Conservation (phyloP, 2,888 invertebrate species). For the Apotomis capreana region DNA sequence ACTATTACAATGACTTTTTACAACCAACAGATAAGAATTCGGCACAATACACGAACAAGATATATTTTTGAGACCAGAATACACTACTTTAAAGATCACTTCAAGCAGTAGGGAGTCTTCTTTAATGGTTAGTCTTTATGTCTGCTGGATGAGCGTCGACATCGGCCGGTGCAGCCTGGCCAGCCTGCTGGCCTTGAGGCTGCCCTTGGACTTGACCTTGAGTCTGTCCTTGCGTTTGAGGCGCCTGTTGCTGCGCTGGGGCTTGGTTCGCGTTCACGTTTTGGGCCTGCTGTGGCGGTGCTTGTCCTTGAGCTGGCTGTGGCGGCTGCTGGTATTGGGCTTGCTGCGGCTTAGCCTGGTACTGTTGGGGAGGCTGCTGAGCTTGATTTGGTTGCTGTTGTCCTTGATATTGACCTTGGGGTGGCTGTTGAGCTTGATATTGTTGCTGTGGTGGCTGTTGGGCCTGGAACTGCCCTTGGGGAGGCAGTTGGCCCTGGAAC, state of each 20-base stretch:
- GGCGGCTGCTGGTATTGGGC: slow-evolving; percentile 20
- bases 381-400: slow-evolving; percentile 34
- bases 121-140: background rate
- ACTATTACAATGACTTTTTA: slow-evolving; percentile 20
- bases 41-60: slow-evolving; percentile 19
- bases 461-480: slow-evolving; percentile 49
- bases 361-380: slow-evolving; percentile 35
- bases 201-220: slow-evolving; percentile 40
- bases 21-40: slow-evolving; percentile 10
- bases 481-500: slow-evolving; percentile 43
- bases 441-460: slow-evolving; percentile 31
- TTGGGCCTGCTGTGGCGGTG: slow-evolving; percentile 30
- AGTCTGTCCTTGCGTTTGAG: slow-evolving; percentile 30
- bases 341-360: slow-evolving; percentile 42
- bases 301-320: slow-evolving; percentile 18
- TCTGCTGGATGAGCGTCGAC: background rate
- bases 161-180: background rate
- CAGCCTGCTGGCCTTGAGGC: slow-evolving; percentile 21
- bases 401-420: slow-evolving; percentile 31
- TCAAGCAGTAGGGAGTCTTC: background rate
- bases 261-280: slow-evolving; percentile 11
- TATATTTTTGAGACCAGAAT: slow-evolving; percentile 10
- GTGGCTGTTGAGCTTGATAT: slow-evolving; percentile 43
- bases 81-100: background rate
- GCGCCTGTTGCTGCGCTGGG: slow-evolving; percentile 25